These are phyloP conservation scores for Malacoctenus gilli DNA, from an alignment of 2,797 vertebrate species.

Conservation along the genomic window DNA sequence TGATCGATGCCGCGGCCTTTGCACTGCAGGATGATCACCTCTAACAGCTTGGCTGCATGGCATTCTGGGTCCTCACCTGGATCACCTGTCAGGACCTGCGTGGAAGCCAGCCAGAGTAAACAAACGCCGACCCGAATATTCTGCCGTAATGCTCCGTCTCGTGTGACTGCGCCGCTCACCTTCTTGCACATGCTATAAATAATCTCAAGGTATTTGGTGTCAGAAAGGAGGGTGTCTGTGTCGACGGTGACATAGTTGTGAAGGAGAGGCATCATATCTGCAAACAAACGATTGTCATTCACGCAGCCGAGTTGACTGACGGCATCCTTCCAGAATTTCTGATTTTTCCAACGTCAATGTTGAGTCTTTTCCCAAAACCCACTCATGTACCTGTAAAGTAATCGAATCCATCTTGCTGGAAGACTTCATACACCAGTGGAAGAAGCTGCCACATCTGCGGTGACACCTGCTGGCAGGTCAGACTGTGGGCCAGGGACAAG, in stretches of 20 bases:
- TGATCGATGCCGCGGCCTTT: slow-evolving; percentile 99
- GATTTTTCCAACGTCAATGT: no score
- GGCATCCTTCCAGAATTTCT: background rate
- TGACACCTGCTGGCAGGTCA: slow-evolving; percentile 98
- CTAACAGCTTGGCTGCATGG: slow-evolving; percentile 95
- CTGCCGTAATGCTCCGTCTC: no score
- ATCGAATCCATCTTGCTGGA: slow-evolving; percentile 99
- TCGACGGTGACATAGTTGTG: slow-evolving; percentile 99
- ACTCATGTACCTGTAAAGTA: slow-evolving; percentile 92
- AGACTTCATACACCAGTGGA: slow-evolving; percentile 96
- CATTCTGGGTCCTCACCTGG: slow-evolving; percentile 98
- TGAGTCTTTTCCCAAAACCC: no score
- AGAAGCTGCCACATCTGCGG: slow-evolving; percentile 99
- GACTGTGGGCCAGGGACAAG: slow-evolving; percentile 96
- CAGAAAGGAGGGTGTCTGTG: slow-evolving; percentile 95
- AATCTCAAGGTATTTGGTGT: slow-evolving; percentile 98
- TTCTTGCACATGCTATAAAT: slow-evolving; percentile 99
- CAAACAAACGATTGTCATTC: slow-evolving; percentile 36
- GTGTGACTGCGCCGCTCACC: slow-evolving; percentile 72
- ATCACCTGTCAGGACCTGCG: slow-evolving; percentile 93
- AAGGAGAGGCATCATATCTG: slow-evolving; percentile 99
- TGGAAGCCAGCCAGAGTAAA: slow-evolving; percentile 1
- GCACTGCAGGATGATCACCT: slow-evolving; percentile 97
- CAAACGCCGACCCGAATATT: background rate
- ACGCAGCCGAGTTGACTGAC: slow-evolving; percentile 2